A percentile compares a stretch with the other conserved stretches of the same genome.
Conservation (phyloP, 53 echinoderm and acorn worm species). For the Zoroaster sp. region DNA sequence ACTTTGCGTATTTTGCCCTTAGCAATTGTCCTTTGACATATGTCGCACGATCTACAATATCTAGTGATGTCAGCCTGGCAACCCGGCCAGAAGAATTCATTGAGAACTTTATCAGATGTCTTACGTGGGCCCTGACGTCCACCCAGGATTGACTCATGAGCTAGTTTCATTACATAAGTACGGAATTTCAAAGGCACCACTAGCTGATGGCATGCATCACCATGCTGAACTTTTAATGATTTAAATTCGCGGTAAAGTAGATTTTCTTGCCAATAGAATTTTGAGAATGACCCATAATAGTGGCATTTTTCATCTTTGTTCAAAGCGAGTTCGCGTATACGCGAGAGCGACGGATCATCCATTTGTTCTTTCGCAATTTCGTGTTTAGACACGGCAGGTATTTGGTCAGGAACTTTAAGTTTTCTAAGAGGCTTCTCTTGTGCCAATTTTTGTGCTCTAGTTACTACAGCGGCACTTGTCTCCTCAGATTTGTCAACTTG, state of each 20-base stretch:
- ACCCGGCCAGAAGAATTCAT: conserved; percentile 63
- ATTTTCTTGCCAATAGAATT: not conserved
- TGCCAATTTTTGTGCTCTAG: conserved; percentile 1
- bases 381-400: conserved; percentile 10
- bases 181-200: conserved; percentile 49
- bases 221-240: conserved; percentile 7
- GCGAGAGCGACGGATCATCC: conserved; percentile 5
- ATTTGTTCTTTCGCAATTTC: conserved; percentile 19
- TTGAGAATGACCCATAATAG: not conserved
- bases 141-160: conserved; percentile 66
- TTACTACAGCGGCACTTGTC: not conserved
- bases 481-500: not conserved
- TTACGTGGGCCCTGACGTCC: conserved; percentile 51
- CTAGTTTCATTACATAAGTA: conserved; percentile 25
- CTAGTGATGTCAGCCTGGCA: conserved; percentile 37
- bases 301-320: not conserved
- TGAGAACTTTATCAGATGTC: conserved; percentile 54
- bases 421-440: conserved; percentile 32
- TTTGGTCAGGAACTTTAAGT: conserved; percentile 22
- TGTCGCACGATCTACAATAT: conserved; percentile 57
- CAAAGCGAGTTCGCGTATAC: not conserved
- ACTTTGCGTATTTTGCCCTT: conserved; percentile 67
- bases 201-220: conserved; percentile 31
- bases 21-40: conserved; percentile 59
- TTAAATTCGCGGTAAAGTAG: conserved; percentile 33